Evolutionary conservation across 2,888 invertebrate species (phyloP), one percentile per base, ranked within the genome.

Genomic region (Phortica okadai): DNA sequence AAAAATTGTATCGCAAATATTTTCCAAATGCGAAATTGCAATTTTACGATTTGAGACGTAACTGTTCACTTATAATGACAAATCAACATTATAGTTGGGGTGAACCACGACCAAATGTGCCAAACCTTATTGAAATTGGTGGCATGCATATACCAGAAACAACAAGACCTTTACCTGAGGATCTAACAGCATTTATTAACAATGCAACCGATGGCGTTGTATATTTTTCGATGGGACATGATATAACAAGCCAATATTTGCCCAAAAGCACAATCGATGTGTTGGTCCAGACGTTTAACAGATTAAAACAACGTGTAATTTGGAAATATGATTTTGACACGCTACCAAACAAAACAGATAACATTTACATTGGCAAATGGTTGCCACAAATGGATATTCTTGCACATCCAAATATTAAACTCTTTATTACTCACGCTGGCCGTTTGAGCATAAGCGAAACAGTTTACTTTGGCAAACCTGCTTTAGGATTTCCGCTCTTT

Each of bases 371-470:
- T 2, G 83, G 82, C 10, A 80, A 87, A 1, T 88, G 89, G 88
- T 80, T 91, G 7, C 91, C 92, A 0, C 92, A 92, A 77, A 89
- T 90, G 2, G 90, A 90, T 58, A 78, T 90, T 1, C 69, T 91
- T 80, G 91, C 90, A 1, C 92, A 92, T 87, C 91, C 92, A 6
- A 92, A 92, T 74, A 82, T 92, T 0, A 91, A 90, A 77, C 76
- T 91, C 0, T 92, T 92, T 76, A 91, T 92, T 21, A 91, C 91
- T 0, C 92, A 92, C 72, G 92, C 91, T 6, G 92, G 92, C 1
- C 74, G 91, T 0, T 79, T 92, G 6, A 92, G 92, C 77, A 89
- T 90, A 0, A 91, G 89, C 1, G 92, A 92, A 83, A 87, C 92
- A 0, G 82, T 92, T 4, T 89, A 90, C 66, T 85, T 90, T 76